Evolutionary conservation across 2,113 vertebrate genomes (phyloP), one percentile per base, ranked within the genome.

Genomic region (Orientallactaga bullata): DNA sequence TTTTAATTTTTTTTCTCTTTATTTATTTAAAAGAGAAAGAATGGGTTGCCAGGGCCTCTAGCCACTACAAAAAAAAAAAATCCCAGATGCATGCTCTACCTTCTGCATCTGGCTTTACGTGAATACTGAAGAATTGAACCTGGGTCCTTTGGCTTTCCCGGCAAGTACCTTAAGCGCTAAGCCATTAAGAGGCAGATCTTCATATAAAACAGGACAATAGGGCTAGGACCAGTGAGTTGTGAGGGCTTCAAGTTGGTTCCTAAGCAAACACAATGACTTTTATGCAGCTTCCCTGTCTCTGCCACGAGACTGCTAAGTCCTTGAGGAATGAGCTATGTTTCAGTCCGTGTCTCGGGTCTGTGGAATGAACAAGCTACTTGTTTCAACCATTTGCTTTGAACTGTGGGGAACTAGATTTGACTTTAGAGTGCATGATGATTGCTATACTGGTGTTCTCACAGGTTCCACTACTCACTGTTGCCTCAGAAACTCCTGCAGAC

Each of bases 341-440:
- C 58, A 55, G 66, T 82, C 65, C 55, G 51, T 88, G 51, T 0
- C 72, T 51, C 1, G 78, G 7, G n/a, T 77, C 74, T 87, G 71
- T 1, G 77, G n/a, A 76, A 90, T 88, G 65, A 92, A 87, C 61
- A 65, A 80, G 81, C 68, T 30, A n/a, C 72, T 86, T 42, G 26
- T 86, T 60, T 76, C 23, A 26, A 85, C 61, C 28, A 39, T 15
- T 47, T 82, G 30, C 39, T 51, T 60, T 61, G 58, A 58, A 47
- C 21, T 47, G 60, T 17, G 15, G 35, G 88, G 32, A 85, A 78
- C 28, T 74, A 47, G 47, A 30, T 92, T n/a, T 72, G 30, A 76
- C 6, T 23, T 15, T 16, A 37, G 63, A 63, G 12, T 35, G 0
- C 24, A 65, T 20, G 32, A 13, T 2, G 12, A 21, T 17, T 87